phyloP scores from a whole-genome alignment of 2,113 vertebrate genomes.

The Uria aalge region DNA sequence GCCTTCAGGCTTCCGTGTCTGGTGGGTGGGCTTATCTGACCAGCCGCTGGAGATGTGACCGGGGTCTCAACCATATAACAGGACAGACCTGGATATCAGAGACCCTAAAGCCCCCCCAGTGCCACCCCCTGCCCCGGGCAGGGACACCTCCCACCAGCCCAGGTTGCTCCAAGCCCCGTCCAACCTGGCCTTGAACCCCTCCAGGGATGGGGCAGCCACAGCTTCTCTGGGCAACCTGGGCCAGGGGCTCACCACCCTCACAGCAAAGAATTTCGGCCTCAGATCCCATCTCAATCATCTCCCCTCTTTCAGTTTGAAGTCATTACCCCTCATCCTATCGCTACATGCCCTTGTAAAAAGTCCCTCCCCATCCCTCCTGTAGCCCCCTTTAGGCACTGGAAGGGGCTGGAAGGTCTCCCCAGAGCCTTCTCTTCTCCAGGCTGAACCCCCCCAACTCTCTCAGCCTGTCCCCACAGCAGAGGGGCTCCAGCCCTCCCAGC shows the following conservation, averaged over 20 bases:
- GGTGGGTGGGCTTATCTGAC: rapidly evolving
- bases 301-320: too few relatives aligned
- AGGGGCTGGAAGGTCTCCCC: too few relatives aligned
- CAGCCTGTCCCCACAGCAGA: too few relatives aligned
- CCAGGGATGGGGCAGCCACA: background rate
- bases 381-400: too few relatives aligned
- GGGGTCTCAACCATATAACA: rapidly evolving
- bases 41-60: background rate
- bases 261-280: too few relatives aligned
- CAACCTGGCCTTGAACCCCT: background rate
- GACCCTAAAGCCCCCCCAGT: background rate
- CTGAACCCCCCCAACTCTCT: too few relatives aligned
- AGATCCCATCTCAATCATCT: too few relatives aligned
- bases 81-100: background rate
- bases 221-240: background rate
- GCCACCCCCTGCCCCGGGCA: background rate
- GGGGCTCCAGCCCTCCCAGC: too few relatives aligned
- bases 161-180: background rate
- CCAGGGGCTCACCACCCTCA: background rate
- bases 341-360: too few relatives aligned
- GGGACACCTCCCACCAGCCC: background rate
- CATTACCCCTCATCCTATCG: too few relatives aligned
- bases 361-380: too few relatives aligned
- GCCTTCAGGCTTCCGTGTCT: background rate
- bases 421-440: too few relatives aligned